These are phyloP conservation scores for Elgaria multicarinata DNA, from an alignment of 2,113 vertebrate species.

Conservation along the genomic window DNA sequence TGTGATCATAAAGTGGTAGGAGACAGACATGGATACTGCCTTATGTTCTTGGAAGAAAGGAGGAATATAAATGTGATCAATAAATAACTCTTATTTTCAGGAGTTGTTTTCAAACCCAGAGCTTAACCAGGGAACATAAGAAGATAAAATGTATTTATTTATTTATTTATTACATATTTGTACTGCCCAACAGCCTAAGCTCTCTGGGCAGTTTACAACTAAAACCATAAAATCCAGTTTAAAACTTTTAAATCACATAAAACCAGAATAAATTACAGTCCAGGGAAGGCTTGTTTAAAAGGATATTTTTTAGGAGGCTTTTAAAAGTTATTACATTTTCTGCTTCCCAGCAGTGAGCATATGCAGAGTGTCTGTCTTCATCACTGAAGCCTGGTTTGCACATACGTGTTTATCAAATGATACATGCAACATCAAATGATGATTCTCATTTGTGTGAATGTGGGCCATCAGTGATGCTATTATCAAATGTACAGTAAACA, in stretches of 20 bases:
- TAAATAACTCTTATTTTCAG: background rate
- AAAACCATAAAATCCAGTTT: too few species aligned
- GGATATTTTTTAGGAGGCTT: too few species aligned
- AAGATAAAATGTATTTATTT: too few species aligned
- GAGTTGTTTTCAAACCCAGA: background rate
- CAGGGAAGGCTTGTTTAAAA: too few species aligned
- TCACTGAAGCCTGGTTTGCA: background rate
- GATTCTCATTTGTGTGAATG: background rate
- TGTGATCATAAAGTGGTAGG: background rate
- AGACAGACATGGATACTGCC: background rate
- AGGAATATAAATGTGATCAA: background rate
- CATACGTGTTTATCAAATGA: background rate
- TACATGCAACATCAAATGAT: background rate
- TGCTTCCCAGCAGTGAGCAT: background rate
- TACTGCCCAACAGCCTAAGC: too few species aligned
- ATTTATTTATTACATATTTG: too few species aligned
- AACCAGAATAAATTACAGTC: too few species aligned
- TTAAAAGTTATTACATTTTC: too few species aligned
- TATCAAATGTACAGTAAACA: background rate
- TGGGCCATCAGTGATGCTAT: background rate
- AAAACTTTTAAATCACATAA: too few species aligned
- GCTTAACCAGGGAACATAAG: background rate
- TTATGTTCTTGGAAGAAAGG: background rate
- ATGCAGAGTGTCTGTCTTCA: background rate
- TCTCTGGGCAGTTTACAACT: too few species aligned